These are phyloP conservation scores for Hyphantria cunea DNA, from an alignment of 1,140 invertebrate genomes.

Conservation along the genomic window DNA sequence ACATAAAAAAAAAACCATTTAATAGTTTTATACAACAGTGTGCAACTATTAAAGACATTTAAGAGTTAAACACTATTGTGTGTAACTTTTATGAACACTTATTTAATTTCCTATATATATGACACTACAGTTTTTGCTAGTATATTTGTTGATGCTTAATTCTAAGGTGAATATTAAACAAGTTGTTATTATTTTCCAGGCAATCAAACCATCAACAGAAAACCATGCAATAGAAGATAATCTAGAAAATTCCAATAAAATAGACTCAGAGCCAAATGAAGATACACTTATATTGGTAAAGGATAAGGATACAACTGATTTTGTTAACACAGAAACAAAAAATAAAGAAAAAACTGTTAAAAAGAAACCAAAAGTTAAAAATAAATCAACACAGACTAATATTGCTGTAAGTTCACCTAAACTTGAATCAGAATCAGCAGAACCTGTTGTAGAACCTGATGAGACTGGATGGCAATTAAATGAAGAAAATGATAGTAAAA, in stretches of 20 bases:
- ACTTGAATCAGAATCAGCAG: constrained; percentile 10
- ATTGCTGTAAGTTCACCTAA: background rate
- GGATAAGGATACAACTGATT: too few species aligned
- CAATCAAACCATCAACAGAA: background rate
- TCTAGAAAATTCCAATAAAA: background rate
- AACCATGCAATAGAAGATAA: background rate
- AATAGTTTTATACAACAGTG: too few species aligned
- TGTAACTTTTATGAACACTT: too few species aligned
- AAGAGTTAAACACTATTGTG: too few species aligned
- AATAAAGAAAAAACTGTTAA: background rate
- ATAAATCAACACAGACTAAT: background rate
- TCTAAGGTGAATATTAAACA: too few species aligned
- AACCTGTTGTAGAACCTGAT: constrained; percentile 12
- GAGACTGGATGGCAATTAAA: constrained; percentile 41
- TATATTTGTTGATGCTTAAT: too few species aligned
- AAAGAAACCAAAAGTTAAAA: constrained; percentile 1
- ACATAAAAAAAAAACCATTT: too few species aligned
- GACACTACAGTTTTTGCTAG: too few species aligned
- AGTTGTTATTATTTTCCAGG: constrained; percentile 7
- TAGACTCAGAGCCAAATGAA: background rate
- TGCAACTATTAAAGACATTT: too few species aligned
- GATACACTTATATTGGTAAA: too few species aligned
- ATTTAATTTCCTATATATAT: too few species aligned
- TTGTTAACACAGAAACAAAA: background rate
- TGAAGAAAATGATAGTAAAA: constrained; percentile 53